Evolutionary conservation across 2,888 invertebrate genomes (phyloP).

Genomic region (Aphodius sticticus): DNA sequence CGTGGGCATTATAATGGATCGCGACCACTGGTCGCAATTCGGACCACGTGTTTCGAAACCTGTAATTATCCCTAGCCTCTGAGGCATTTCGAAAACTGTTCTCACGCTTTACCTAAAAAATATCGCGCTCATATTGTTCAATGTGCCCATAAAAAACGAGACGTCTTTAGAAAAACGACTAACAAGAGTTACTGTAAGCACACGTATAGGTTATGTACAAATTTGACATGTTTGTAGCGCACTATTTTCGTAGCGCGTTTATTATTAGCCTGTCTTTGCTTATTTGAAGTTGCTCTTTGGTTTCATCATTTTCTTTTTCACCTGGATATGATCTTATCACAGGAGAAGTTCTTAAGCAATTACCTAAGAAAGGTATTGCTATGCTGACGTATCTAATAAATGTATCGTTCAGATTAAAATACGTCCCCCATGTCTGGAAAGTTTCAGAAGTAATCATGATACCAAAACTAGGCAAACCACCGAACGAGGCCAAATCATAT

Average conservation of each 20-base stretch:
- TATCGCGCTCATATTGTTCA: conserved; percentile 23
- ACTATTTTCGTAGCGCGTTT: not conserved
- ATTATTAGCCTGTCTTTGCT: not conserved
- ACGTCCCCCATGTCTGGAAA: too few relatives aligned
- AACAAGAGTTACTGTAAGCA: not conserved
- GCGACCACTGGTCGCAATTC: not conserved
- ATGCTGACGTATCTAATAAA: too few relatives aligned
- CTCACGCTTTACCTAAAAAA: conserved; percentile 54
- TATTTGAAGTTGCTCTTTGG: not conserved
- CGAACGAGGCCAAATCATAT: too few relatives aligned
- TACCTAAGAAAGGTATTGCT: too few relatives aligned
- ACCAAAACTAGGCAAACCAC: too few relatives aligned
- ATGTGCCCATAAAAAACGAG: conserved; percentile 8
- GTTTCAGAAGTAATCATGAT: too few relatives aligned
- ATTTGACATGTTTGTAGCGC: not conserved
- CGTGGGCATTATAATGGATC: not conserved
- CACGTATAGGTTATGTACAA: not conserved
- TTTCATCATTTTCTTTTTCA: too few relatives aligned
- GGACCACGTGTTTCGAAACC: conserved; percentile 56
- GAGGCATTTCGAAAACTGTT: conserved; percentile 55
- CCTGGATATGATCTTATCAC: too few relatives aligned
- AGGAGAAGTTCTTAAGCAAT: too few relatives aligned
- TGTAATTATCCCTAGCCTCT: conserved; percentile 57
- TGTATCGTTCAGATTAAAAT: too few relatives aligned
- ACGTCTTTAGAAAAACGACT: not conserved